Conservation (phyloP, 30 jellyfish, hydroid and myxozoan genomes). For the Pseudorhiza aurosa region DNA sequence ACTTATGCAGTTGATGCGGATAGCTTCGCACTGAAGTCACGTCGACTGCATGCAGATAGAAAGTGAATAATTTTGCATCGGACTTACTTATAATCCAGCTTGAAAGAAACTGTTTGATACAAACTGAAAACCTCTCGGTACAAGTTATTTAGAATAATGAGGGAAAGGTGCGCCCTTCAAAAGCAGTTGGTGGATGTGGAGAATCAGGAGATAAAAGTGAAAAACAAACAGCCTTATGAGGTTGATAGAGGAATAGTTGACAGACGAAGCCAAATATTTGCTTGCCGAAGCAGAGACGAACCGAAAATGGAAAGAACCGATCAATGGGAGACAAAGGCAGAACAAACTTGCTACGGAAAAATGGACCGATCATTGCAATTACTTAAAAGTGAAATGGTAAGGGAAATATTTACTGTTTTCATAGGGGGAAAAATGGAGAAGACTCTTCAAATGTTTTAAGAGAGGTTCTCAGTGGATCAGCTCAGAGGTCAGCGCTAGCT, state of each 20-base stretch:
- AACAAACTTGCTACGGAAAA: constrained; percentile 19
- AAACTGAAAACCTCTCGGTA: too few species aligned
- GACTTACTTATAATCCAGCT: too few species aligned
- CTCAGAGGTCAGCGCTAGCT: too few species aligned
- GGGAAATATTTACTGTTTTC: neutral
- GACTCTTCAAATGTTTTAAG: too few species aligned
- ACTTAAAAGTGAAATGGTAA: constrained; percentile 60
- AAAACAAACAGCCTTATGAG: neutral
- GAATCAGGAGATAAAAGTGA: neutral
- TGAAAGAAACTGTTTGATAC: too few species aligned
- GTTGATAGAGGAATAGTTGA: neutral
- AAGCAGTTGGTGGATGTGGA: neutral
- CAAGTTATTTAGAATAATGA: neutral
- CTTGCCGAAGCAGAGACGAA: neutral
- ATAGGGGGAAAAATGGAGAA: too few species aligned
- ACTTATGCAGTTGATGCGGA: too few species aligned
- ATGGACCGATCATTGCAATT: constrained; percentile 43
- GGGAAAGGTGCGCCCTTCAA: neutral
- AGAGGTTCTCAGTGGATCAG: too few species aligned
- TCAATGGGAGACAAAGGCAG: neutral
- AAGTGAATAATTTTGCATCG: too few species aligned
- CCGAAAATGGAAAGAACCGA: neutral
- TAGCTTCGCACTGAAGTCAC: too few species aligned
- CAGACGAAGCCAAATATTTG: constrained; percentile 4
- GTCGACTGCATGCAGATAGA: too few species aligned